These are phyloP conservation scores for Etheostoma cragini DNA, from an alignment of 2,113 vertebrate species.

Conservation along the genomic window DNA sequence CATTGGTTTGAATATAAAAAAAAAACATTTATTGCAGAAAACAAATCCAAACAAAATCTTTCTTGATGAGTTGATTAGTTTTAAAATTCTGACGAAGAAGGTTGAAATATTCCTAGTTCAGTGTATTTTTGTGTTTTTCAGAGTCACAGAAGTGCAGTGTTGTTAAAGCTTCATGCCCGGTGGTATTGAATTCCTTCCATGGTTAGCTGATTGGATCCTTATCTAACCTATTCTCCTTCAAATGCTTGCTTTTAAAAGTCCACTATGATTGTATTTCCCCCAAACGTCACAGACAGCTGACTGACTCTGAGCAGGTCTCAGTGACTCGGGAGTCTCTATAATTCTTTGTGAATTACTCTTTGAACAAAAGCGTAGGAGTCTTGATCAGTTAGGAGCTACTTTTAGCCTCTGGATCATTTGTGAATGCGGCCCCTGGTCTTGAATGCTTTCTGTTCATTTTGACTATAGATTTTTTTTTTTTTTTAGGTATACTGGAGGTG, in stretches of 20 bases:
- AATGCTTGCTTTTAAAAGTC: not conserved
- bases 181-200: not conserved
- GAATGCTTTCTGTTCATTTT: not conserved
- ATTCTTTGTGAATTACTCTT: not conserved
- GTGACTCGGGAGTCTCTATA: not conserved
- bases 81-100: not conserved
- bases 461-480: not conserved
- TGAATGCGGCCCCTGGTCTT: not conserved
- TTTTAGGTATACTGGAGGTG: constrained; percentile 94
- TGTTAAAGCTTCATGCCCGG: not conserved
- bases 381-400: not conserved
- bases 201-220: not conserved
- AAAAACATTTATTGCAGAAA: not conserved
- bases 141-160: not conserved
- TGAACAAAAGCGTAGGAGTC: not conserved
- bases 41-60: not conserved
- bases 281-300: not conserved
- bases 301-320: not conserved
- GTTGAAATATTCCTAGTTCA: not conserved
- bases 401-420: not conserved
- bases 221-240: not conserved
- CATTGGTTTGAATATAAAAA: not conserved
- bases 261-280: not conserved
- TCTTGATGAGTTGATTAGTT: not conserved
- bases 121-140: not conserved